Conservation (phyloP, 2,888 invertebrate species). For the Neelides folsomi region DNA sequence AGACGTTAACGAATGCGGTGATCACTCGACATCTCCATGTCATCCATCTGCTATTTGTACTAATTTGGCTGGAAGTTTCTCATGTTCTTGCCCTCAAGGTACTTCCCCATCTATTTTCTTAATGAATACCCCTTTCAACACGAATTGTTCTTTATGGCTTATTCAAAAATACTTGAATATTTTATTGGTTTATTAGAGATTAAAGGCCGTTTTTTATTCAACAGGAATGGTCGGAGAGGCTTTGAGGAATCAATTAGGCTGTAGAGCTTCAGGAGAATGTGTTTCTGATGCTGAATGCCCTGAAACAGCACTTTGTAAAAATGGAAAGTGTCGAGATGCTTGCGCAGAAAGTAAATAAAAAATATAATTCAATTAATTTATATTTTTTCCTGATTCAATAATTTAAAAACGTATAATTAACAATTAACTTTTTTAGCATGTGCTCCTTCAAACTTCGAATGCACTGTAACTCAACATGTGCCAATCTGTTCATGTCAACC, state of each 20-base stretch:
- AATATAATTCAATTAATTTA: conserved; percentile 37
- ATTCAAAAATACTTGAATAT: too few species aligned
- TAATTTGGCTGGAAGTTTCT: conserved; percentile 63
- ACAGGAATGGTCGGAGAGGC: conserved; percentile 63
- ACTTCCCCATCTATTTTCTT: conserved; percentile 5
- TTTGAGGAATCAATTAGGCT: conserved; percentile 47
- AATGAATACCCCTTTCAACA: too few species aligned
- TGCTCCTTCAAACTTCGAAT: conserved; percentile 48
- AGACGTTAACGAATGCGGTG: conserved; percentile 64
- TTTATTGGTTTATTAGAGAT: too few species aligned
- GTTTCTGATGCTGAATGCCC: conserved; percentile 66
- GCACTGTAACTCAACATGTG: conserved; percentile 66
- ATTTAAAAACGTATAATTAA: conserved; percentile 56
- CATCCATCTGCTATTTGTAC: conserved; percentile 62
- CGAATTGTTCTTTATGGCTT: too few species aligned
- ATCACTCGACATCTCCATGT: conserved; percentile 51
- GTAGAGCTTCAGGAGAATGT: conserved; percentile 70
- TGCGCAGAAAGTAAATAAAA: conserved; percentile 51
- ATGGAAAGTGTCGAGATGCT: conserved; percentile 58
- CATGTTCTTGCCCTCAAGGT: conserved; percentile 57
- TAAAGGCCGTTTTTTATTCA: too few species aligned
- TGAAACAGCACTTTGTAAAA: conserved; percentile 56
- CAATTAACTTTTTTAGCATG: conserved; percentile 38
- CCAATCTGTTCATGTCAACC: conserved; percentile 59
- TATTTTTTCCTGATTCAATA: too few species aligned